Conservation (phyloP, 1,140 invertebrate species). For the Rhynchophorus ferrugineus region DNA sequence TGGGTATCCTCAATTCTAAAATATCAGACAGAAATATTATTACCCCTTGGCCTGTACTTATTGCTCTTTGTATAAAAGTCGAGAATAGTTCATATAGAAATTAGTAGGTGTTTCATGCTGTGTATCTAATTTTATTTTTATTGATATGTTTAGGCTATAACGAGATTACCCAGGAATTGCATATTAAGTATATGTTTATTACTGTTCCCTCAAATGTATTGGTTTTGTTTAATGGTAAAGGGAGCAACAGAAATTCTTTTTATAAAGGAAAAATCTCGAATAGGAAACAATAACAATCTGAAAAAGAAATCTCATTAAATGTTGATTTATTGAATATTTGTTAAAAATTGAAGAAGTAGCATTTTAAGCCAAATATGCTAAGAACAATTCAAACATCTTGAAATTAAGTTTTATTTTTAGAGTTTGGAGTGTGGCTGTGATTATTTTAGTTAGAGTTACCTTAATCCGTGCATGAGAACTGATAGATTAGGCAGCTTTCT, state of each 20-base stretch:
- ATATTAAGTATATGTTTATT: constrained; percentile 56
- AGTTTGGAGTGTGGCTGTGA: neutral
- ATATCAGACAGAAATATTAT: too few relatives aligned
- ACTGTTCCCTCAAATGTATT: constrained; percentile 60
- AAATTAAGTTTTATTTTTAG: neutral
- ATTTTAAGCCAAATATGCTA: too few relatives aligned
- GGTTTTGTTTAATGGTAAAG: constrained; percentile 59
- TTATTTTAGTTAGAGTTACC: neutral
- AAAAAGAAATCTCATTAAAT: constrained; percentile 7
- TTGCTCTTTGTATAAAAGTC: too few relatives aligned
- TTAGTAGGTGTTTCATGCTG: too few relatives aligned
- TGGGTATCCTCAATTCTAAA: too few relatives aligned
- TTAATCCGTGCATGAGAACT: neutral
- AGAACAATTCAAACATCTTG: too few relatives aligned
- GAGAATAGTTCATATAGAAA: too few relatives aligned
- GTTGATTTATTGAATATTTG: too few relatives aligned
- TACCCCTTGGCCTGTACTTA: too few relatives aligned
- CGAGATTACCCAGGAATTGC: constrained; percentile 50
- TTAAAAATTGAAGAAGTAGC: too few relatives aligned
- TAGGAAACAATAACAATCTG: constrained; percentile 22
- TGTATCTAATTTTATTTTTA: too few relatives aligned
- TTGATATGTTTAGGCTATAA: constrained; percentile 48
- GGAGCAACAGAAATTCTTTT: constrained; percentile 52
- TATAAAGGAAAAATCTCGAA: constrained; percentile 3
- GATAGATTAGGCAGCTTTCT: neutral